phyloP scores from a whole-genome alignment of 2,888 invertebrate species.

The Drosophila demipolita region DNA sequence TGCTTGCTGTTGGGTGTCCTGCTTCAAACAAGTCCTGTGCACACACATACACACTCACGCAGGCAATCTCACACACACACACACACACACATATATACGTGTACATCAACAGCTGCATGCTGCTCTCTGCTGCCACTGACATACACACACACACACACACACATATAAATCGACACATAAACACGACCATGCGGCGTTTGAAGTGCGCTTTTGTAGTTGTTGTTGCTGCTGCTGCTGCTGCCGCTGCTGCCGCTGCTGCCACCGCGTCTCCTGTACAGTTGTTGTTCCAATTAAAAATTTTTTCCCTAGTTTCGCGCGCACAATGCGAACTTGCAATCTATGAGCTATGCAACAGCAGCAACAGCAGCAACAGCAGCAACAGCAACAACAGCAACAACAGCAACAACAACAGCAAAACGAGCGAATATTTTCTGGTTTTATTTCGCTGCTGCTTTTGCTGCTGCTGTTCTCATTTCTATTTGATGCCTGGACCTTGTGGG shows the following conservation, averaged over 20 bases:
- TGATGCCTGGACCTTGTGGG: slow-evolving; percentile 76
- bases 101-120: slow-evolving; percentile 60
- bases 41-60: slow-evolving; percentile 18
- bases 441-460: slow-evolving; percentile 51
- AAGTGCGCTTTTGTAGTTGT: slow-evolving; percentile 66
- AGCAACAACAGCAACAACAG: slow-evolving; percentile 25
- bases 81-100: slow-evolving; percentile 4
- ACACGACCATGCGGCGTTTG: slow-evolving; percentile 62
- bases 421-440: slow-evolving; percentile 67
- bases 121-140: slow-evolving; percentile 40
- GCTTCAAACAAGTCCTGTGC: slow-evolving; percentile 70
- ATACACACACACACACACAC: slow-evolving; percentile 16
- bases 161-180: slow-evolving; percentile 35
- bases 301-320: slow-evolving; percentile 82
- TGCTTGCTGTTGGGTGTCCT: slow-evolving; percentile 41
- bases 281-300: slow-evolving; percentile 82
- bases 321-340: slow-evolving; percentile 77
- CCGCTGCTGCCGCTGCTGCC: slow-evolving; percentile 36
- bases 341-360: slow-evolving; percentile 58
- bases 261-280: slow-evolving; percentile 75
- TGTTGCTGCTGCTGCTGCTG: slow-evolving; percentile 32
- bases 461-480: slow-evolving; percentile 64
- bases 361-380: slow-evolving; percentile 35
- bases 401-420: not conserved
- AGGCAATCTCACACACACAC: slow-evolving; percentile 23